Base-by-base conservation (phyloP, 2,888 invertebrate genomes). In the Epinotia ramella region DNA sequence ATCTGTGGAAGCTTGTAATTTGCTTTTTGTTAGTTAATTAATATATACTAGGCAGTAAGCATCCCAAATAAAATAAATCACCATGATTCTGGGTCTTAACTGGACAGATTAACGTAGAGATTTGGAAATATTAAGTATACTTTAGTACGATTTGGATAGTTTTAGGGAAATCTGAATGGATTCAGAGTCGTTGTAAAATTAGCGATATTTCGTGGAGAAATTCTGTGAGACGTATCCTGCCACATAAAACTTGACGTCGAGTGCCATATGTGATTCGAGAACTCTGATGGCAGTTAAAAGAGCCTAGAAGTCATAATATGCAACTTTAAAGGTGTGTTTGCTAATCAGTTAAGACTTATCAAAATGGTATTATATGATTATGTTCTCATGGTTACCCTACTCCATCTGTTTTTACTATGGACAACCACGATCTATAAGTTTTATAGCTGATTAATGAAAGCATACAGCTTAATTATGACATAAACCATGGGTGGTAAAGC, bases 381-480 rank as follows among this genome's bases (percentile, higher is more conserved):
- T 53, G n/a, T 53, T 16, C 49, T 49, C 49, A 59, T 68, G 59
- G 44, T n/a, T 60, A 46, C 69, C 69, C 69, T 67, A 46, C 5
- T 12, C 12, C 46, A 71, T 46, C 65, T 49, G 46, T 24, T 68
- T 59, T 73, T 73, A 70, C 49, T 63, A 44, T 60, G 18, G 28
- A 16, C 46, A 49, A 57, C 69, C 64, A 59, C 59, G 57, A 64
- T 64, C 49, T 70, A 65, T 65, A 57, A 46, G 12, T 64, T 69
- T 74, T 75, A 75, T 70, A 65, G 64, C 24, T 65, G 65, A 65
- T 70, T 65, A 63, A 75, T 70, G 70, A 70, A 64, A 65, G 59
- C 70, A 66, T 46, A 66, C 49, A 57, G 59, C 64, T 65, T 75
- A 70, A 75, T 75, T 75, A 75, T 75, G 70, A 75, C 74, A 75